Evolutionary conservation across 2,888 invertebrate genomes (phyloP), one percentile per base, ranked within the genome.

Genomic region (Phytoseiulus persimilis): DNA sequence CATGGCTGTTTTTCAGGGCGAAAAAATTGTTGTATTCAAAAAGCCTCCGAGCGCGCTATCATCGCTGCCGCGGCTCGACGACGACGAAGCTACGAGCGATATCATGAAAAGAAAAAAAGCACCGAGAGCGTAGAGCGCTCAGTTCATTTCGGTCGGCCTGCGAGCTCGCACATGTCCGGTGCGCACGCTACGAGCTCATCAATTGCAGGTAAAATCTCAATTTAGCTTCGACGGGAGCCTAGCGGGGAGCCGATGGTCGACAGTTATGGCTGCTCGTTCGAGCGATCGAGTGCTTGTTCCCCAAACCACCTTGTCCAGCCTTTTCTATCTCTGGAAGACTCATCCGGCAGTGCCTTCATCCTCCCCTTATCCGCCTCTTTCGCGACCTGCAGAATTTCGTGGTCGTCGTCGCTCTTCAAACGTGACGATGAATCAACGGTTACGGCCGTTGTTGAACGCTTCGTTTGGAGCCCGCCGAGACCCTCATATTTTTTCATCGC

Each of bases 181-280:
- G 65, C 1, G 65, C 65, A 65, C 65, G 65, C 65, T 65, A 65
- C 65, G 14, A 65, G 65, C 65, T 65, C 65, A 65, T 65, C 65
- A 65, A 65, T 65, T 65, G 65, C 65, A 65, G 65, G 65, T 65
- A 65, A 65, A 65, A 65, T 65, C 65, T 65, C 65, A 65, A 65
- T 65, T 65, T 65, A 65, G 65, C 65, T 65, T 23, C 65, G 65
- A 65, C 65, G 18, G 65, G 65, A 65, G 65, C 65, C 65, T 1
- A 14, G 65, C 65, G 65, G 18, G 65, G 18, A 65, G 65, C 65
- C 65, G 65, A 65, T 65, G 65, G 65, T 65, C 65, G 65, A 18
- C 65, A 65, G 65, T 65, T 65, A 65, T 65, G 65, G 65, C 65
- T n/a, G n/a, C n/a, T n/a, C n/a, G n/a, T 6, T 46, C 46, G 46